Base-by-base conservation (phyloP, 1,140 invertebrate genomes). In the Aradophagus sp. region DNA sequence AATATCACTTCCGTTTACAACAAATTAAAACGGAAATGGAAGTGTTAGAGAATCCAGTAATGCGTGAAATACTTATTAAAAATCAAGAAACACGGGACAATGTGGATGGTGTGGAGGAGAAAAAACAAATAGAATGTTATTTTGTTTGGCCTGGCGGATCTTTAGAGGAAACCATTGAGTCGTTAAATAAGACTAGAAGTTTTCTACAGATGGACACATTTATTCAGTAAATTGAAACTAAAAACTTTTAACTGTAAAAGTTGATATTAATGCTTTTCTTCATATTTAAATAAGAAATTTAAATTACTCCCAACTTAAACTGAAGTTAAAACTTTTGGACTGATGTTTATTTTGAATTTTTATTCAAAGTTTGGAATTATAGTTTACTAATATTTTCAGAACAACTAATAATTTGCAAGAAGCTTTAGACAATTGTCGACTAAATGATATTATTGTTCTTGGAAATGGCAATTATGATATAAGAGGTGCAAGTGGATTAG, bases 1-100 rank as follows among this genome's bases (percentile, higher is more conserved):
- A 87, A 38, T 77, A 89, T 2, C 88, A 90, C 65, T 80, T 90
- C 17, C 79, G 88, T 12, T 66, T 90, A 48, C 83, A 87, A 31
- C 86, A 89, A 77, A 90, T 90, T 20, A 87, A 87, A 55, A 85
- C 82, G n/a, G 89, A 90, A 63, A 86, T 90, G 63, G 88, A 89
- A 48, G 81, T 90, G 5, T 68, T 89, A 0, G 89, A 90, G 73
- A 90, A 90, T 79, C 87, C 88, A 1, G 81, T 85, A 2, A 86
- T 90, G 78, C 81, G 89, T 31, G 81, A 86, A 4, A 84, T 89
- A 32, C 81, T 84, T 16, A 39, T 58, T 0, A 72, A 79, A 71
- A 81, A 82, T 74, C 66, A 77, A 39, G 71, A 32, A 58, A 69
- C 80, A 13, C 73, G 72, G 6, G 79, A 61, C 52, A 76, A 62